Conservation (phyloP, 2,797 vertebrate genomes). For the Chrosomus eos region DNA sequence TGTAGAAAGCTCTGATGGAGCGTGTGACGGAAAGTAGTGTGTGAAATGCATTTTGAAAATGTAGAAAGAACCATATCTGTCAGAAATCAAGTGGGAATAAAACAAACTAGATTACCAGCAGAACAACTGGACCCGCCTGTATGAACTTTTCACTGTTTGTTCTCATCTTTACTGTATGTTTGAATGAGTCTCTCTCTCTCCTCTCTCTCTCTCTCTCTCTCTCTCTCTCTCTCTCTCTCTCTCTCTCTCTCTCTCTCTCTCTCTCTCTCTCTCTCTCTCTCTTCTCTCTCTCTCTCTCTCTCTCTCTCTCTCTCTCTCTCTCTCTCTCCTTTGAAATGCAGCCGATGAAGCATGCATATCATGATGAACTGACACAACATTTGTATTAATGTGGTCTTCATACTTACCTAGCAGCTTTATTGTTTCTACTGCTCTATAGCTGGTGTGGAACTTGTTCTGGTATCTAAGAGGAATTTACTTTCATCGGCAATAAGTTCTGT, state of each 20-base stretch:
- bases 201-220: too few relatives aligned
- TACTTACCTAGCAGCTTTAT: too few relatives aligned
- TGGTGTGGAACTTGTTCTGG: too few relatives aligned
- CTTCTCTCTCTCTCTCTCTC: neutral
- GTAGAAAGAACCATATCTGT: neutral
- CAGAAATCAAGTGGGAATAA: neutral
- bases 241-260: neutral
- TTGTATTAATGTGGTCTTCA: too few relatives aligned
- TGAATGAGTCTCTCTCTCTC: neutral
- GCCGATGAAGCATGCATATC: too few relatives aligned
- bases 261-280: too few relatives aligned
- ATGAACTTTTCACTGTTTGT: neutral
- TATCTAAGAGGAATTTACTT: neutral
- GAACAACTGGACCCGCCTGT: too few relatives aligned
- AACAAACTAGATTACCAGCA: neutral
- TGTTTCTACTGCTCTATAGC: too few relatives aligned
- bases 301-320: neutral
- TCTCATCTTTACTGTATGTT: neutral
- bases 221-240: too few relatives aligned
- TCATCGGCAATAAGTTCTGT: neutral
- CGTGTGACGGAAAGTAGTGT: neutral
- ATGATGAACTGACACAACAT: too few relatives aligned
- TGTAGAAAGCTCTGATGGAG: constrained; percentile 17
- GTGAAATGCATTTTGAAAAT: constrained; percentile 17
- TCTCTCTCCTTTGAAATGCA: too few relatives aligned